Evolutionary conservation across 2,888 invertebrate species (phyloP).

Genomic region (Seira sanloemensis): DNA sequence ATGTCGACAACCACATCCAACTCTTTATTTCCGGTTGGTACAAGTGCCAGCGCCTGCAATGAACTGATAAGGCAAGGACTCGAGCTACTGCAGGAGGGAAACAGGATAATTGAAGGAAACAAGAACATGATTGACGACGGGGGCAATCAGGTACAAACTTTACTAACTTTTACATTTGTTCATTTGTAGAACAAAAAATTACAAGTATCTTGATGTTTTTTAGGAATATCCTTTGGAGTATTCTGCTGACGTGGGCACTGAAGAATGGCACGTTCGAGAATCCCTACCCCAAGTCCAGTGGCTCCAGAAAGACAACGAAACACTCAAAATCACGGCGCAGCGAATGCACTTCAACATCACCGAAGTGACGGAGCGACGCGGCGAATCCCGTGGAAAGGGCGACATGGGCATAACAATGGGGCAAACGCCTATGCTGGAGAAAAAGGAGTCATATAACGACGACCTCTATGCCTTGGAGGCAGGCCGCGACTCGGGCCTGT

Average conservation of each 20-base stretch:
- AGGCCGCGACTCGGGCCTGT: too few relatives aligned
- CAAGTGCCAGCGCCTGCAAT: not conserved
- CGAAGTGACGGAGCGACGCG: not conserved
- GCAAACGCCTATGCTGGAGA: not conserved
- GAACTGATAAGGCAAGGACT: slow-evolving; percentile 3
- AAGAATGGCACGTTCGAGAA: too few relatives aligned
- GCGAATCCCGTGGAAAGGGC: not conserved
- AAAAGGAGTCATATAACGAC: too few relatives aligned
- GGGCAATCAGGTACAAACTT: too few relatives aligned
- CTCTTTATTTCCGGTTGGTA: too few relatives aligned
- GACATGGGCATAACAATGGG: not conserved
- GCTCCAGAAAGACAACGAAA: slow-evolving; percentile 28
- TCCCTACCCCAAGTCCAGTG: not conserved
- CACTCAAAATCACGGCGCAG: slow-evolving; percentile 3
- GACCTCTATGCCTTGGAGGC: too few relatives aligned
- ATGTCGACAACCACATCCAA: too few relatives aligned
- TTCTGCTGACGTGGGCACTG: too few relatives aligned
- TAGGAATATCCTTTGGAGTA: too few relatives aligned
- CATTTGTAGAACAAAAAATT: too few relatives aligned
- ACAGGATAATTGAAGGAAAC: not conserved
- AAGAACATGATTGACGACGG: not conserved
- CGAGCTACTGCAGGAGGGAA: slow-evolving; percentile 1
- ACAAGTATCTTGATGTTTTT: too few relatives aligned
- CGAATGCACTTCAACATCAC: not conserved
- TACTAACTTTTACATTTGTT: too few relatives aligned